Percentiles rank a stretch among this genome's conserved stretches.
Evolutionary conservation across 2,797 vertebrate genomes (phyloP).

Genomic region (Microctenopoma lineatum): DNA sequence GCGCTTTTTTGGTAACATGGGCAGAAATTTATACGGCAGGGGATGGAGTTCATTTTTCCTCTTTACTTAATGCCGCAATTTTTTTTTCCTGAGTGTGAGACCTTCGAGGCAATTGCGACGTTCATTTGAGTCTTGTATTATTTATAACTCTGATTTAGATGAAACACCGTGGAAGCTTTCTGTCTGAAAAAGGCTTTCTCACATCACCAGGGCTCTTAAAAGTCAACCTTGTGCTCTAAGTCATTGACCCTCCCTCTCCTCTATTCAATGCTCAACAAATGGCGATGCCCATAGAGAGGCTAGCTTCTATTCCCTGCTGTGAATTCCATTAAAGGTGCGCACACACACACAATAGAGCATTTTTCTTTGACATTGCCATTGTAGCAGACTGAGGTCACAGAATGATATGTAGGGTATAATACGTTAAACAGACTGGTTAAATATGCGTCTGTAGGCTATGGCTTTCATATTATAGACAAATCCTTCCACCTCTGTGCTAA

Average conservation of each 20-base stretch:
- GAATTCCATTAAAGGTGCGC: constrained; percentile 60
- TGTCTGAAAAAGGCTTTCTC: constrained; percentile 54
- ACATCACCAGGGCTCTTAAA: constrained; percentile 56
- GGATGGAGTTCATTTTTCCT: constrained; percentile 56
- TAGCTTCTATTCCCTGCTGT: constrained; percentile 46
- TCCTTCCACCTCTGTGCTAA: constrained; percentile 29
- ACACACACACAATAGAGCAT: constrained; percentile 45
- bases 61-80: constrained; percentile 61
- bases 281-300: constrained; percentile 30
- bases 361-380: constrained; percentile 56
- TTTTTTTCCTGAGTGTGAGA: constrained; percentile 37
- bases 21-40: constrained; percentile 33
- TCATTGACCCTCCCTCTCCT: constrained; percentile 64
- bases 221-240: constrained; percentile 60
- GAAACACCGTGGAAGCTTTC: constrained; percentile 50
- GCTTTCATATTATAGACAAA: constrained; percentile 18
- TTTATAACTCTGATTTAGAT: constrained; percentile 72
- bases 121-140: constrained; percentile 70
- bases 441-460: constrained; percentile 18
- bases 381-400: constrained; percentile 44
- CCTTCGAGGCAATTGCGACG: constrained; percentile 61
- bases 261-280: constrained; percentile 61
- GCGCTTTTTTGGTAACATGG: constrained; percentile 25
- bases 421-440: constrained; percentile 24
- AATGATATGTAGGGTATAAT: constrained; percentile 21